Evolutionary conservation across 1,140 invertebrate genomes (phyloP).

Genomic region (Drosophila sproati): DNA sequence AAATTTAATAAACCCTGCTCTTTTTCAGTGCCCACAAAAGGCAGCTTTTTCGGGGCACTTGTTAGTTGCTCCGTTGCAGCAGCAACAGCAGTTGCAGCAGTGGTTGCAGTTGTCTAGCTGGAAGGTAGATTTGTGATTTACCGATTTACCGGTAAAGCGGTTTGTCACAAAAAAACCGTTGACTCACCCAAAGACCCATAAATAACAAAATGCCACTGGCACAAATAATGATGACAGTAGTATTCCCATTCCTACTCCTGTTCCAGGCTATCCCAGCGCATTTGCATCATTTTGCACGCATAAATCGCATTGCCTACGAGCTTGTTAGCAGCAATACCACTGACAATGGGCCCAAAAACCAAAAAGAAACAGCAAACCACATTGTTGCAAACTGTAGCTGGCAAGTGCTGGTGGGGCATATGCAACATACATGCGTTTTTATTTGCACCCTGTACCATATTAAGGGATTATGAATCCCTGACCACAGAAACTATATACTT

Average conservation of each 20-base stretch:
- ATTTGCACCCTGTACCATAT: too few relatives aligned
- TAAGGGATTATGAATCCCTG: too few relatives aligned
- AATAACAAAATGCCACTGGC: constrained; percentile 73
- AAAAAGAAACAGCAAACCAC: constrained; percentile 10
- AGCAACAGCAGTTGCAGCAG: constrained; percentile 19
- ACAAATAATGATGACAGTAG: constrained; percentile 79
- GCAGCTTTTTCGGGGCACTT: constrained; percentile 50
- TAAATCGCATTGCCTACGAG: constrained; percentile 55
- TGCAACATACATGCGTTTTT: neutral
- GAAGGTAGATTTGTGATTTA: constrained; percentile 76
- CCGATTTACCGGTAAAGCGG: constrained; percentile 81
- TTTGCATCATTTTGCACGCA: constrained; percentile 78
- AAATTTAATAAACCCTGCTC: constrained; percentile 79
- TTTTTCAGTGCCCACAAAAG: constrained; percentile 67
- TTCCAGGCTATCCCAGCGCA: constrained; percentile 38
- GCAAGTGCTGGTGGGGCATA: constrained; percentile 11
- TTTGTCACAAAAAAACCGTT: constrained; percentile 77
- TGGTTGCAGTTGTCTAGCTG: constrained; percentile 39
- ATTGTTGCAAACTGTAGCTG: constrained; percentile 5
- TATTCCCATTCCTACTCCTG: neutral
- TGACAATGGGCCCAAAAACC: constrained; percentile 43
- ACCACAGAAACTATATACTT: too few relatives aligned
- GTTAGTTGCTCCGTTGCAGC: constrained; percentile 48
- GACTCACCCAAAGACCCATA: constrained; percentile 81
- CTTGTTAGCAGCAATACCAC: constrained; percentile 41